Conservation (phyloP, 92 coral and sea anemone species). For the Scolanthus callimorphus region DNA sequence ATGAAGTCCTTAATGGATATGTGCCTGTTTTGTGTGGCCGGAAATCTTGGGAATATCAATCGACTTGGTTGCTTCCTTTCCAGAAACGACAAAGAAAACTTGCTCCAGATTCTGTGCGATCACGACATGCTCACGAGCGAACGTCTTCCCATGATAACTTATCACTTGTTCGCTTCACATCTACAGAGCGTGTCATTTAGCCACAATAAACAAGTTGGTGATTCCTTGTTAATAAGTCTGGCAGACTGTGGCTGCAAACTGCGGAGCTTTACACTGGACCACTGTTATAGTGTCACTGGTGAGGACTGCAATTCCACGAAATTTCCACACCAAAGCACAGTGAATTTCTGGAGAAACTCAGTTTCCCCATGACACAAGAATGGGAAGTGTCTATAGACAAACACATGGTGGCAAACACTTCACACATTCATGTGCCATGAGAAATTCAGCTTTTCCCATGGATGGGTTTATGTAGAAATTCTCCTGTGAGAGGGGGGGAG, state of each 20-base stretch:
- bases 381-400: too few species aligned
- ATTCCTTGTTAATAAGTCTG: conserved; percentile 42
- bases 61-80: conserved; percentile 56
- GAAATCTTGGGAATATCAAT: conserved; percentile 53
- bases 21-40: conserved; percentile 68
- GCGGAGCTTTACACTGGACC: conserved; percentile 32
- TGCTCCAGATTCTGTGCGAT: conserved; percentile 68
- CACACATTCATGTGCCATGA: too few species aligned
- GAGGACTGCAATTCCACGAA: too few species aligned
- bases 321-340: too few species aligned
- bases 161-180: conserved; percentile 50
- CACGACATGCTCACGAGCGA: conserved; percentile 68
- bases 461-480: too few species aligned
- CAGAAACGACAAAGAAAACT: conserved; percentile 59
- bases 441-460: too few species aligned
- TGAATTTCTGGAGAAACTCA: too few species aligned
- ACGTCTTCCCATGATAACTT: conserved; percentile 44
- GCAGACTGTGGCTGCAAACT: conserved; percentile 55
- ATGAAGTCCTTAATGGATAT: conserved; percentile 64
- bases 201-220: conserved; percentile 57
- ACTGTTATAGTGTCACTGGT: conserved; percentile 66
- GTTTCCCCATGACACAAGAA: too few species aligned
- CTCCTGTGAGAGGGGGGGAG: too few species aligned
- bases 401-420: too few species aligned
- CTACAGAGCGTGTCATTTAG: conserved; percentile 46